Percentiles rank a stretch among this genome's conserved stretches.
Conservation (phyloP, 2,797 vertebrate genomes). For the Champsocephalus esox region DNA sequence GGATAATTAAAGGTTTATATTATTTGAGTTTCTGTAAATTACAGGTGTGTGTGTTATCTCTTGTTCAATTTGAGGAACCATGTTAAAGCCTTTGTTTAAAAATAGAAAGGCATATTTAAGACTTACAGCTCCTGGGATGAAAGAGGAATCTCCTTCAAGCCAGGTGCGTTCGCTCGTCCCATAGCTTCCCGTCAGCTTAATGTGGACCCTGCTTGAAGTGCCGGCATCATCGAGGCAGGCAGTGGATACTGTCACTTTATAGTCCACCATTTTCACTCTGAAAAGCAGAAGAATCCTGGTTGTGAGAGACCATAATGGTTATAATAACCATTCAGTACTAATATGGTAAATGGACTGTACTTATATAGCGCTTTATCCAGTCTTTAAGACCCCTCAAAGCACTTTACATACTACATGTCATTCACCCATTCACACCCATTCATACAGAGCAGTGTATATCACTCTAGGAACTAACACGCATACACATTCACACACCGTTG, state of each 20-base stretch:
- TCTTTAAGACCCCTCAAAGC: no score
- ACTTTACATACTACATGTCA: no score
- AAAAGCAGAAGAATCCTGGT: neutral
- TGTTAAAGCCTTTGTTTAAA: neutral
- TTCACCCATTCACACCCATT: no score
- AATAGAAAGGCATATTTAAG: neutral
- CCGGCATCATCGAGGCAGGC: accelerated
- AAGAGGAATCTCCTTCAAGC: neutral
- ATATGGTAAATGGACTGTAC: no score
- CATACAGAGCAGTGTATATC: no score
- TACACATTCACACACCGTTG: no score
- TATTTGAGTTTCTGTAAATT: neutral
- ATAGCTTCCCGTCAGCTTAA: slow-evolving; percentile 63
- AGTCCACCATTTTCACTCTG: slow-evolving; percentile 53
- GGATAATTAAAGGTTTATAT: no score
- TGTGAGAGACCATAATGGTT: neutral
- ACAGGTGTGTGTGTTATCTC: neutral
- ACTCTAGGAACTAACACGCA: no score
- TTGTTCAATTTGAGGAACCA: neutral
- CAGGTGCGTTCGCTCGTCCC: slow-evolving; percentile 43
- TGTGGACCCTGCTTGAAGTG: slow-evolving; percentile 56
- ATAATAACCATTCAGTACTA: neutral
- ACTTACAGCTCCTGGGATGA: slow-evolving; percentile 61
- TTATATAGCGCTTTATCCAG: no score
- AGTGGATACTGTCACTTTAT: slow-evolving; percentile 58